These are phyloP conservation scores for Dichetophora obliterata DNA, from an alignment of 2,888 invertebrate genomes.

Conservation along the genomic window DNA sequence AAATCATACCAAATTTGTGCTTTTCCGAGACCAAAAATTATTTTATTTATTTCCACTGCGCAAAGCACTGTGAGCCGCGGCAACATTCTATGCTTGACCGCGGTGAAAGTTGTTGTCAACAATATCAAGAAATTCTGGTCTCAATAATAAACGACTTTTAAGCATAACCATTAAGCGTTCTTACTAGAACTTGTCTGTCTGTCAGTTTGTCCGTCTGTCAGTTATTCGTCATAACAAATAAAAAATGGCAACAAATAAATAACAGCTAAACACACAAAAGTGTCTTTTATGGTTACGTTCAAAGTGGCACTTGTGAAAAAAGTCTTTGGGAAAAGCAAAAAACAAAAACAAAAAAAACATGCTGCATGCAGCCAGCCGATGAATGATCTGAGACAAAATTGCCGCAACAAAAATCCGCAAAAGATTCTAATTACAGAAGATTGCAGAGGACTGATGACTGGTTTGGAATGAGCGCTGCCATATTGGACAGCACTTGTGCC, in stretches of 20 bases:
- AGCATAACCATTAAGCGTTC: conserved; percentile 55
- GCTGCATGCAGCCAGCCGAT: background rate
- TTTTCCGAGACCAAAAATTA: too few relatives aligned
- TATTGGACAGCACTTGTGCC: background rate
- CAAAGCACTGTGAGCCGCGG: too few relatives aligned
- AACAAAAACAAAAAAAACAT: background rate
- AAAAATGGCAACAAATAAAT: background rate
- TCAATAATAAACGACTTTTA: conserved; percentile 60
- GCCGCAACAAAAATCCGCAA: conserved; percentile 12
- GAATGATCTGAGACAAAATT: background rate
- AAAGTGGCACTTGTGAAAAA: too few relatives aligned
- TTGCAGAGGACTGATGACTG: background rate
- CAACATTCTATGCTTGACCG: conserved; percentile 11
- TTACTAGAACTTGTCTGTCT: conserved; percentile 54
- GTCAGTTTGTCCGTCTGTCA: background rate
- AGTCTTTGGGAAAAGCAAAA: background rate
- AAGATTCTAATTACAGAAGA: conserved; percentile 24
- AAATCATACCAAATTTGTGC: too few relatives aligned
- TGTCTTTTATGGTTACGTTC: too few relatives aligned
- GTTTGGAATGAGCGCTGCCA: conserved; percentile 19
- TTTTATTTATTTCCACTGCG: too few relatives aligned
- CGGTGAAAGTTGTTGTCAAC: conserved; percentile 49
- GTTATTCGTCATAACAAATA: background rate
- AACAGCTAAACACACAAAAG: background rate
- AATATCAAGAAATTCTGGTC: conserved; percentile 57